Base-by-base conservation (phyloP, 2,888 invertebrate genomes). In the Timema podura region DNA sequence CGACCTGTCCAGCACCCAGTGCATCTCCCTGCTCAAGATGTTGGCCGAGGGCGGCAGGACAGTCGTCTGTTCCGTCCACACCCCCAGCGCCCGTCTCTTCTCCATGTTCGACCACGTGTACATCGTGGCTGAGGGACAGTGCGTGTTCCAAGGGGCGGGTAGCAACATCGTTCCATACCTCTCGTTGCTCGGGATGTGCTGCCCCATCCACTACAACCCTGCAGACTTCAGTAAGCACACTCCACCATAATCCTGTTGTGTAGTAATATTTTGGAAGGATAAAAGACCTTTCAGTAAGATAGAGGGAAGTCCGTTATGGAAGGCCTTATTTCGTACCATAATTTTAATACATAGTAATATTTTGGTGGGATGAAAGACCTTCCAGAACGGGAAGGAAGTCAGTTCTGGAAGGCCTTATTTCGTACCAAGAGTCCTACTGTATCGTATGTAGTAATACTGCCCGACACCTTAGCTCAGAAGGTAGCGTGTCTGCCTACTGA, bases 1-100 rank as follows among this genome's bases (percentile, higher is more conserved):
- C 79, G 96, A 96, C 79, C 85, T 94, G 64, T 92, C 96, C 0
- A 93, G 95, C 73, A 88, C 91, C 11, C 96, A 96, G 74, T 96
- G 96, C 79, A 88, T 97, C 16, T 86, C 90, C 0, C 83, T 97
- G 16, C 83, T 97, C n/a, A 92, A 92, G 79, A 86, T 89, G 46
- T 86, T 97, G 66, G 95, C 96, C 0, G 85, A 89, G 71, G 90
- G 90, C 0, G 97, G 97, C 0, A 85, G 97, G 48, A 97, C 96
- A 0, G 91, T 98, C 7, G 88, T 98, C 70, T 97, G 96, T 78
- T 96, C 96, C 0, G 89, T 98, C 67, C 98, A 98, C 82, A 96
- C 97, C n/a, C 98, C 98, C 0, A 96, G 95, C 73, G 96, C 97
- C 0, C 90, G 91, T 75, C 84, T 96, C 67, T 97, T 98, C 80